Conservation (phyloP, 2,888 invertebrate genomes). For the Drosophila pegasa region DNA sequence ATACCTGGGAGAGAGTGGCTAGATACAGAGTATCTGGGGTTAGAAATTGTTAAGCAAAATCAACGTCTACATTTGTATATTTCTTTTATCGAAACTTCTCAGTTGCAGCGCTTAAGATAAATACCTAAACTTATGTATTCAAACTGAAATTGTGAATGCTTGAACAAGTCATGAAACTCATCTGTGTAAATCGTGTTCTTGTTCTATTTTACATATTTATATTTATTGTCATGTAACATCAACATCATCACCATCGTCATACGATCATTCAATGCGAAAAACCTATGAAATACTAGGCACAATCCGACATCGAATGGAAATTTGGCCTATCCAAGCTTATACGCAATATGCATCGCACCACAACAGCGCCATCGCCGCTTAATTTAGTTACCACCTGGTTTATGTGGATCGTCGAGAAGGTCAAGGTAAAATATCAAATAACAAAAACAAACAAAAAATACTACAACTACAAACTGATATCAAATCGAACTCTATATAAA, state of each 20-base stretch:
- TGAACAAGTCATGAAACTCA: conserved; percentile 59
- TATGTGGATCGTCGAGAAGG: conserved; percentile 92
- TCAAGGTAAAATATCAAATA: conserved; percentile 87
- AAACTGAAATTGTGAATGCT: conserved; percentile 44
- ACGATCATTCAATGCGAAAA: conserved; percentile 47
- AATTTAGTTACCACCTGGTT: conserved; percentile 98
- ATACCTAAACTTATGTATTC: conserved; percentile 7
- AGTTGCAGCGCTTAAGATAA: conserved; percentile 75
- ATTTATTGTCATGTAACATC: conserved; percentile 42
- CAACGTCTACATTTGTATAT: conserved; percentile 67
- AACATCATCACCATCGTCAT: conserved; percentile 22
- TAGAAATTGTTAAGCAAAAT: conserved; percentile 66
- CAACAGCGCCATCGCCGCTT: conserved; percentile 98
- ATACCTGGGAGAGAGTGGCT: not conserved
- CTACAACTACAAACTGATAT: conserved; percentile 1
- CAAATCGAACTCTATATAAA: conserved; percentile 20
- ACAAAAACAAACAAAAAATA: conserved; percentile 14
- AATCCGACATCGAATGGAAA: conserved; percentile 99
- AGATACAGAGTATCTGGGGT: not conserved
- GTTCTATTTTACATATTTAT: conserved; percentile 46
- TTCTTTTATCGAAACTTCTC: conserved; percentile 57
- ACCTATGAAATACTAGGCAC: conserved; percentile 89
- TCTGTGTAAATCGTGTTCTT: conserved; percentile 60
- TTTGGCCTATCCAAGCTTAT: conserved; percentile 99
- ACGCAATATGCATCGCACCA: conserved; percentile 98